Evolutionary conservation across 2,113 vertebrate genomes (phyloP), one percentile per base, ranked within the genome.

Genomic region (Electrona antarctica): DNA sequence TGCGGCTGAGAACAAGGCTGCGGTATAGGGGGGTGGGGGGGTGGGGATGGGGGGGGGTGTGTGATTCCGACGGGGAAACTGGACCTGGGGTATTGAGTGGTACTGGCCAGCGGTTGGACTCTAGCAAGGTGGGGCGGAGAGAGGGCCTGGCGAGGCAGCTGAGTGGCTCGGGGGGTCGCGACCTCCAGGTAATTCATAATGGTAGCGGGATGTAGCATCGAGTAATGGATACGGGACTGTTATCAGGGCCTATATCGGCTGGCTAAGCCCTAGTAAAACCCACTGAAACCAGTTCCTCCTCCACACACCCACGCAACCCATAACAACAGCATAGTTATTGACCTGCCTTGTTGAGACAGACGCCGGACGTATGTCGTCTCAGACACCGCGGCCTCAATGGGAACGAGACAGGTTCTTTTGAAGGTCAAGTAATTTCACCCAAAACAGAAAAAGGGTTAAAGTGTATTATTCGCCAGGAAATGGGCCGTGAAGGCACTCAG

Each of bases 31-130:
- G 15, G 15, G 33, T 3, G 59, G 13, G 10, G 49, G 13, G 14
- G 41, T 33, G 58, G 15, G 21, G 49, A 56, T n/a, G 41, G n/a
- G 60, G 45, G 45, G 5, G 11, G 9, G 79, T 74, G 69, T 56
- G 66, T 69, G 76, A 82, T 83, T 76, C 77, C 14, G 68, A 81
- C 57, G 78, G 83, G 70, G 90, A 86, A 90, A 90, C 84, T 87
- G 85, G 85, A 91, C 86, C 89, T 86, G 84, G 77, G 78, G 76
- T 88, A 90, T 92, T 90, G 87, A 89, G 84, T 87, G 86, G 85
- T 86, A 64, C 71, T 78, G 79, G 79, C 80, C 84, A 85, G 79
- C 56, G 55, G 84, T 81, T 90, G 87, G 80, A 75, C 33, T 41
- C 33, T 41, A 41, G 33, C 33, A 21, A 51, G 83, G 80, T 90